Percentiles rank a stretch among this genome's conserved stretches.
phyloP scores from a whole-genome alignment of 2,113 vertebrate species.

The Hyaena hyaena region DNA sequence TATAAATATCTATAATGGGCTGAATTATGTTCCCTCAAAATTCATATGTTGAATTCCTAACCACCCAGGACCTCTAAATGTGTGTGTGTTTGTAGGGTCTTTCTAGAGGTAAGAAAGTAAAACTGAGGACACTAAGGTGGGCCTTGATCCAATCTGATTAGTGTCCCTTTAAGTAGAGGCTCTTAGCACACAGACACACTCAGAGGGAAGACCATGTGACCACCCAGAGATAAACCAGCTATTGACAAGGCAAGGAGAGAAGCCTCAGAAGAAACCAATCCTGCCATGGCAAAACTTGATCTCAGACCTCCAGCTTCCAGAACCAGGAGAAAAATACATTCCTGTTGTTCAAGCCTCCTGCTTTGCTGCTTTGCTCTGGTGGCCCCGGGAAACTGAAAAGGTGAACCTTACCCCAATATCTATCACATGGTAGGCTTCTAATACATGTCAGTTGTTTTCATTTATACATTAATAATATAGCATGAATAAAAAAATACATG shows the following conservation, averaged over 20 bases:
- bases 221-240: not conserved
- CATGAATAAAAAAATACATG: not conserved
- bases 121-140: not conserved
- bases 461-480: not conserved
- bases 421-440: not conserved
- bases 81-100: not conserved
- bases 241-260: not conserved
- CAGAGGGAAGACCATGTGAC: not conserved
- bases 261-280: not conserved
- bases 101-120: not conserved
- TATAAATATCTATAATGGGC: not conserved
- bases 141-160: not conserved
- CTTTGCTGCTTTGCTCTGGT: fast-evolving
- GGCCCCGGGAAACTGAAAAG: not conserved
- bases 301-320: too few relatives aligned
- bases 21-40: not conserved
- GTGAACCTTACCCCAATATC: not conserved
- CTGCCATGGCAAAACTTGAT: not conserved
- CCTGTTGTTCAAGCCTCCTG: not conserved
- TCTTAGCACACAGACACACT: fast-evolving
- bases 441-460: not conserved
- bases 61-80: not conserved
- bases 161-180: too few relatives aligned
- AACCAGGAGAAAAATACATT: not conserved
- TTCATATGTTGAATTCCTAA: not conserved